Conservation (phyloP, 2,113 vertebrate genomes). For the Marmota monax region DNA sequence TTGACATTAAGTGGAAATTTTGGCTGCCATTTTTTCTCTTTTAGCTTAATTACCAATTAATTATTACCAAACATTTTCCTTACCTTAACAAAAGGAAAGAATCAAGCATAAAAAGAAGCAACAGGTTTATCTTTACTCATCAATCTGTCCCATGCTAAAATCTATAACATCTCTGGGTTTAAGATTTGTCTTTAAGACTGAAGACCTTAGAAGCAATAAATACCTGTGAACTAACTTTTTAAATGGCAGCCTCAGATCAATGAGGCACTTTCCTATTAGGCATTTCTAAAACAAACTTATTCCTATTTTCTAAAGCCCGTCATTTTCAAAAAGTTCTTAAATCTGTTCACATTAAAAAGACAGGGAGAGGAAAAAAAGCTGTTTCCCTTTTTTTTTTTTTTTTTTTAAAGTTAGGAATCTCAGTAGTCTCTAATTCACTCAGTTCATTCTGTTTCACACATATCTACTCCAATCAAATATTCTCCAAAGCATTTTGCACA, state of each 20-base stretch:
- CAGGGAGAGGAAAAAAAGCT: background rate
- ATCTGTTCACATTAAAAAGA: conserved; percentile 12
- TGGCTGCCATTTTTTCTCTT: background rate
- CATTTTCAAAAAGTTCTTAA: conserved; percentile 58
- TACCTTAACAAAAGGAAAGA: conserved; percentile 28
- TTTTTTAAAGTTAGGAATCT: conserved; percentile 46
- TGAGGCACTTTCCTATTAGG: background rate
- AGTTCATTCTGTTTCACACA: conserved; percentile 54
- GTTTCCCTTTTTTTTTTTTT: background rate
- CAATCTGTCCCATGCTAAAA: conserved; percentile 25
- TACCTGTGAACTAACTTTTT: conserved; percentile 42
- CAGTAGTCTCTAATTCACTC: conserved; percentile 48
- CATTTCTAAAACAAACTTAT: conserved; percentile 56
- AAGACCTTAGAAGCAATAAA: background rate
- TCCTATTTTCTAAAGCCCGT: conserved; percentile 37
- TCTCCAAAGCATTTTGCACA: background rate
- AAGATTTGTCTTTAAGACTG: conserved; percentile 34
- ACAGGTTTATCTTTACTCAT: background rate
- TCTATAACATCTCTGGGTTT: conserved; percentile 15
- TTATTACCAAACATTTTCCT: background rate
- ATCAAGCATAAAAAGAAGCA: background rate
- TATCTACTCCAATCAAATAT: background rate
- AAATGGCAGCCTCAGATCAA: conserved; percentile 43
- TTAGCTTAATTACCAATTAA: conserved; percentile 36
- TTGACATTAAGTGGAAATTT: conserved; percentile 24